These are phyloP conservation scores for Hippocampus guttulatus DNA, from an alignment of 2,113 vertebrate species.

Conservation along the genomic window DNA sequence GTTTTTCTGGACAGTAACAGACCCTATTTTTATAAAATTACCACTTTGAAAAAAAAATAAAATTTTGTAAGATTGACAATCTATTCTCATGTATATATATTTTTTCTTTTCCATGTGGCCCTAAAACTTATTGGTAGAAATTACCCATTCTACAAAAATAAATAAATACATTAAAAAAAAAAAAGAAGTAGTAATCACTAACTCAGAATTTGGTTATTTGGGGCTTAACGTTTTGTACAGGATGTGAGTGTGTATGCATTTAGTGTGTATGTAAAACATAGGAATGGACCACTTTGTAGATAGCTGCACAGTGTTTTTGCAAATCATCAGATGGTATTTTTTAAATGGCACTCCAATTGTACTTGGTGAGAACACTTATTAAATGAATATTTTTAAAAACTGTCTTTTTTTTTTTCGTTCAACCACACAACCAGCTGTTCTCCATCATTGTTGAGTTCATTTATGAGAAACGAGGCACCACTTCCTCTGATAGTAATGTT, in stretches of 20 bases:
- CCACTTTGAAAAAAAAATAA: background rate
- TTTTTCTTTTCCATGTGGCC: background rate
- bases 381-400: background rate
- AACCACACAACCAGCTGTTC: background rate
- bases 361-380: constrained; percentile 1
- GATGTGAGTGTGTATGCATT: background rate
- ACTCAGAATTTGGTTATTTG: background rate
- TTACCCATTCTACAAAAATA: background rate
- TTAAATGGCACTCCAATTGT: constrained; percentile 25
- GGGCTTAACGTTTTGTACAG: background rate
- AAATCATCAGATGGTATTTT: constrained; percentile 40
- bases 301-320: constrained; percentile 4
- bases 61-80: background rate
- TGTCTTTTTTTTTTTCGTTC: background rate
- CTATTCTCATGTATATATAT: background rate
- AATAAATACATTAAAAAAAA: background rate
- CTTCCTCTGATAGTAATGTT: background rate
- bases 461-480: background rate
- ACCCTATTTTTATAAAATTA: background rate
- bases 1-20: no score
- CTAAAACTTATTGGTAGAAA: background rate
- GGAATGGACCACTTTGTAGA: background rate
- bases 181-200: background rate
- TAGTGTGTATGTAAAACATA: background rate
- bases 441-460: background rate